phyloP scores from a whole-genome alignment of 2,888 invertebrate genomes.

The Orthosia gothica region DNA sequence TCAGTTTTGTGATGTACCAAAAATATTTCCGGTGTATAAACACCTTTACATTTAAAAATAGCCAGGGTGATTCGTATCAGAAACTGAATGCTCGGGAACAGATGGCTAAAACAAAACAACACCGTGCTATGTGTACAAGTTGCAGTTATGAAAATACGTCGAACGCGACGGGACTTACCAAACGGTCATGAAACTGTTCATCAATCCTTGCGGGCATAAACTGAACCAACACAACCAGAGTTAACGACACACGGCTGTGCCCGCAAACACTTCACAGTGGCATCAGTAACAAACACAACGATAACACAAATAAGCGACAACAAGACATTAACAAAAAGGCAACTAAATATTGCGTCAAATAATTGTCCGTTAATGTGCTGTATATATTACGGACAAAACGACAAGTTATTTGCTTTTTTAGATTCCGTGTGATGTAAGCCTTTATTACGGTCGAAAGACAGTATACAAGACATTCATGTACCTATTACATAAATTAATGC shows the following conservation, averaged over 20 bases:
- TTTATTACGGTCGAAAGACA: constrained; percentile 45
- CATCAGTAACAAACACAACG: constrained; percentile 76
- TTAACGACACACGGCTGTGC: constrained; percentile 85
- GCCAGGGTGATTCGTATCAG: constrained; percentile 1
- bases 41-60: background rate
- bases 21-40: background rate
- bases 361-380: constrained; percentile 16
- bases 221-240: constrained; percentile 93
- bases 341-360: constrained; percentile 28
- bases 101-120: constrained; percentile 44
- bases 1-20: constrained; percentile 31
- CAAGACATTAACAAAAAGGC: constrained; percentile 37
- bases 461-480: constrained; percentile 58
- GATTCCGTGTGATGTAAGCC: constrained; percentile 43
- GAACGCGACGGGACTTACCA: constrained; percentile 93
- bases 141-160: constrained; percentile 71
- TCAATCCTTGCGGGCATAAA: constrained; percentile 96
- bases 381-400: constrained; percentile 17
- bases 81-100: constrained; percentile 45
- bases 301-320: constrained; percentile 38
- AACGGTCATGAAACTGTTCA: constrained; percentile 97
- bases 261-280: constrained; percentile 80
- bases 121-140: constrained; percentile 67
- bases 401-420: too few relatives aligned
- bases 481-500: constrained; percentile 62